Evolutionary conservation across 2,888 invertebrate species (phyloP), one percentile per base, ranked within the genome.

Genomic region (Drosophila nr. fundita): DNA sequence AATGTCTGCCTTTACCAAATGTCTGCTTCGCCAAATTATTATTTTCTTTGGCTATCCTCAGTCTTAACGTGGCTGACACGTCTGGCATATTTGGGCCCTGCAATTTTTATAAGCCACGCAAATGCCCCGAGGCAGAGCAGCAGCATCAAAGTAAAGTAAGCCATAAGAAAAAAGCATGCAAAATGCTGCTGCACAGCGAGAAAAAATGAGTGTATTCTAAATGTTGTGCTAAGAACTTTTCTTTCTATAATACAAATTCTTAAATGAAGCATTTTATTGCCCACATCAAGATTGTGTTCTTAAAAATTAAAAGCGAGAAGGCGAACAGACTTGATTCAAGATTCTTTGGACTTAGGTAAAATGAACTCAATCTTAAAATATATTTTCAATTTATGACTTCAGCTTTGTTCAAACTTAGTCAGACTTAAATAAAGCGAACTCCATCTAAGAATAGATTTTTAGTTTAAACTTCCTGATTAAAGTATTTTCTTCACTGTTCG

Each of bases 71-170:
- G 38, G 54, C 49, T 24, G 55, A 38, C 59, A 65, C 55, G 45
- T 59, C 55, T 61, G 64, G 60, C 74, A 79, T 58, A 61, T 76
- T 70, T 61, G 64, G 40, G 18, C 2, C 21, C 68, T 78, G 82
- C 66, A 77, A 81, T 81, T 78, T 81, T 80, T 71, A 80, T 78
- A 71, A 80, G 82, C 61, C 67, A 64, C 15, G 62, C 67, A 54
- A 77, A 32, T 48, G 10, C 49, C 78, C 68, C 4, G 3, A 61
- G 74, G 78, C 81, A n/a, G 50, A n/a, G 57, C 27, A 24, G 30
- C 68, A 58, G 36, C 77, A 64, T 80, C 81, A 73, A 79, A 79
- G 73, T 27, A 64, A 38, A 27, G 38, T 11, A 24, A 57, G 10
- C 55, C 57, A 40, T 65, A 58, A 68, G 68, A 61, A 74, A 36